Conservation (phyloP, 2,113 vertebrate species). For the Cyprinodon variegatus region DNA sequence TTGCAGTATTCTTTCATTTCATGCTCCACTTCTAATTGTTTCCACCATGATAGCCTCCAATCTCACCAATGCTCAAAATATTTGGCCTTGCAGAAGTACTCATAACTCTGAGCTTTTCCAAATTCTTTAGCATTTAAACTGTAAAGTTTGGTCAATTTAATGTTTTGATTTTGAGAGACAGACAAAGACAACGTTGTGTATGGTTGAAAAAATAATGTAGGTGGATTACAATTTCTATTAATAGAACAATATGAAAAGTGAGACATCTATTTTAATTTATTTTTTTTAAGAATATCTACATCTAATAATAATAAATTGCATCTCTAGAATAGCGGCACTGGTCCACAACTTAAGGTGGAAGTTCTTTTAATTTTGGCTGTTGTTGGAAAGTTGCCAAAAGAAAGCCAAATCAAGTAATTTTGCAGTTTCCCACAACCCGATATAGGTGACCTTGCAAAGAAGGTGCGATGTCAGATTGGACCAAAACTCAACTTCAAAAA, state of each 20-base stretch:
- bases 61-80: neutral
- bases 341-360: neutral
- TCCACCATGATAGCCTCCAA: conserved; percentile 7
- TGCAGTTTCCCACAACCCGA: neutral
- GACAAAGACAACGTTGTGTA: neutral
- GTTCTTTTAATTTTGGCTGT: neutral
- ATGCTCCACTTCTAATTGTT: conserved; percentile 24
- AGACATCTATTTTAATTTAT: neutral
- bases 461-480: neutral
- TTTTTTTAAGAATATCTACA: no score
- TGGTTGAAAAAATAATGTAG: neutral
- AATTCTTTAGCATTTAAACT: neutral
- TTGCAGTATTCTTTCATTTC: conserved; percentile 21
- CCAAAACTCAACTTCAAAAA: neutral
- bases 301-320: no score
- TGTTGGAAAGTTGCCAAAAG: no score
- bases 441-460: neutral
- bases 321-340: no score
- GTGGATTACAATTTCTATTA: no score
- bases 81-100: neutral
- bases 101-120: no score
- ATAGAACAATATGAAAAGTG: neutral
- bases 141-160: neutral
- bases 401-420: neutral
- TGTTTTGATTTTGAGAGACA: neutral